Evolutionary conservation across 2,888 invertebrate species (phyloP).

Genomic region (Tuta absoluta): DNA sequence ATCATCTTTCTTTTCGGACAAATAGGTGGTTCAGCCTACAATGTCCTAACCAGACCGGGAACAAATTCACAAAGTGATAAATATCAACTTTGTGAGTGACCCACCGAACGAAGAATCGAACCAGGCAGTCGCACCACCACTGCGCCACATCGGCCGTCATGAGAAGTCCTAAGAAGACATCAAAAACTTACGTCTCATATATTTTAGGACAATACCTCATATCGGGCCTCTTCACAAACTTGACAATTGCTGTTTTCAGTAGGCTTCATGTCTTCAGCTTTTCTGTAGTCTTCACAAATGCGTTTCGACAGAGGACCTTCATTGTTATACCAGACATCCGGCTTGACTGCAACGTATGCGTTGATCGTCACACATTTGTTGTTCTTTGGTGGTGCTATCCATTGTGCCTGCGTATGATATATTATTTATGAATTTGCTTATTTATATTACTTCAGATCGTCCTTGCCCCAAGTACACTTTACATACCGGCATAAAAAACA

Average conservation of each 20-base stretch:
- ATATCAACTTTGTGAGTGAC: too few species aligned
- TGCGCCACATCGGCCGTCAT: too few species aligned
- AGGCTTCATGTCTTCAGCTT: slow-evolving; percentile 69
- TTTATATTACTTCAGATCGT: background rate
- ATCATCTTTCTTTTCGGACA: too few species aligned
- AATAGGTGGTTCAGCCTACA: too few species aligned
- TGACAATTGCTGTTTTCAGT: slow-evolving; percentile 60
- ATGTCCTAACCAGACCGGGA: too few species aligned
- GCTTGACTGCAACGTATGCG: slow-evolving; percentile 64
- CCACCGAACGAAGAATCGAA: too few species aligned
- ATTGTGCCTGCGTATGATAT: slow-evolving; percentile 50
- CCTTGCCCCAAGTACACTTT: too few species aligned
- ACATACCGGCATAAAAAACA: too few species aligned
- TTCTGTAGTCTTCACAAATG: slow-evolving; percentile 68
- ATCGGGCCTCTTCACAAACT: slow-evolving; percentile 69
- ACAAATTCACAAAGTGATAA: too few species aligned
- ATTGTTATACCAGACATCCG: slow-evolving; percentile 68
- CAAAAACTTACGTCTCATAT: background rate
- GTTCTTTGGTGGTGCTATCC: slow-evolving; percentile 66
- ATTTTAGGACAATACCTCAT: slow-evolving; percentile 61
- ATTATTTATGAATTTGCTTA: background rate
- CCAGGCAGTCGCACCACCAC: too few species aligned
- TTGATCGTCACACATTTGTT: slow-evolving; percentile 69
- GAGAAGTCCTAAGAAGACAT: background rate
- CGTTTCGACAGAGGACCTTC: slow-evolving; percentile 62